These are phyloP conservation scores for Etheostoma spectabile DNA, from an alignment of 2,113 vertebrate genomes.

Conservation along the genomic window DNA sequence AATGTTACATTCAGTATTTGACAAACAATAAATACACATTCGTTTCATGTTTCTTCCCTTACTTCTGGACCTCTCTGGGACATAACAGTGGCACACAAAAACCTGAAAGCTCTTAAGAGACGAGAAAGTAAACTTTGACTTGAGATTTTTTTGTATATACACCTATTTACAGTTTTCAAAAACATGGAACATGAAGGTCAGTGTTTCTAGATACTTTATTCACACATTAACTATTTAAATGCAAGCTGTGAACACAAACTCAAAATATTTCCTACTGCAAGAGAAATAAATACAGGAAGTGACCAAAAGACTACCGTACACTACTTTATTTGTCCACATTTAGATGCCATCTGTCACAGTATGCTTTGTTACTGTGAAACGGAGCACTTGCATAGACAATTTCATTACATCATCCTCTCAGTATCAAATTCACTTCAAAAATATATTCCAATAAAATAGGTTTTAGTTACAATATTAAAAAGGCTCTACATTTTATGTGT, in stretches of 20 bases:
- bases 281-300: conserved; percentile 14
- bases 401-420: not conserved
- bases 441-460: conserved; percentile 18
- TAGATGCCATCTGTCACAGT: not conserved
- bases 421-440: conserved; percentile 48
- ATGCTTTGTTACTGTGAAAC: not conserved
- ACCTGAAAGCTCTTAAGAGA: no score
- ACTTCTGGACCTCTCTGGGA: no score
- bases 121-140: not conserved
- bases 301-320: not conserved
- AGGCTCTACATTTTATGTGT: not conserved
- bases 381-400: not conserved
- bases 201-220: conserved; percentile 29
- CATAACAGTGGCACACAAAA: no score
- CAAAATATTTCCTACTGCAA: not conserved
- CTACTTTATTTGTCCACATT: not conserved
- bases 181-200: not conserved
- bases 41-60: no score
- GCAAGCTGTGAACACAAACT: conserved; percentile 20
- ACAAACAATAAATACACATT: no score
- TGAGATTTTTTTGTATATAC: not conserved
- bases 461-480: not conserved
- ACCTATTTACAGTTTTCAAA: not conserved
- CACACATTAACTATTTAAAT: not conserved
- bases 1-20: no score